A percentile compares a stretch with the other conserved stretches of the same genome.
Evolutionary conservation across 2,888 invertebrate species (phyloP).

Genomic region (Agriopis marginaria): DNA sequence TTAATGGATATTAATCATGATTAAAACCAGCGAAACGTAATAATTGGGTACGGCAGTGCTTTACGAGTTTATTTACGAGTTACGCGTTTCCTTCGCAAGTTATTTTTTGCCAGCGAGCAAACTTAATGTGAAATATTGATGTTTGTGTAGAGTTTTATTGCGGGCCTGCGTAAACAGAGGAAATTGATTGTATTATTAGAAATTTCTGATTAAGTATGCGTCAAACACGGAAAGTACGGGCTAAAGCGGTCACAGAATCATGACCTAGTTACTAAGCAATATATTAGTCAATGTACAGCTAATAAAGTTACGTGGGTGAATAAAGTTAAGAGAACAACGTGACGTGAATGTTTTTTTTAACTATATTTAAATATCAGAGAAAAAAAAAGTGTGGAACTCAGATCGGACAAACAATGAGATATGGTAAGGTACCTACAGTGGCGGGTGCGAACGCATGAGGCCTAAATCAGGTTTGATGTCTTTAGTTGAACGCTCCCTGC

Average conservation of each 20-base stretch:
- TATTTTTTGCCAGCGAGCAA: constrained; percentile 69
- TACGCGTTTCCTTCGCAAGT: constrained; percentile 68
- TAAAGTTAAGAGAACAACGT: no score
- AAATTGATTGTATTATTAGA: constrained; percentile 58
- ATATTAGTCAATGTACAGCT: no score
- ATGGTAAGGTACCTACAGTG: no score
- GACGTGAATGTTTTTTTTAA: no score
- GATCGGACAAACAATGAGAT: no score
- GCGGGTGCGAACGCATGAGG: no score
- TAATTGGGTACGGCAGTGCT: constrained; percentile 74
- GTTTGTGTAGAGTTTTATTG: constrained; percentile 70
- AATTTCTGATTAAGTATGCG: constrained; percentile 41
- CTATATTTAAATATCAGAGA: no score
- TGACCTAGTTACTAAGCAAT: constrained; percentile 4
- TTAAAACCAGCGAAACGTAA: constrained; percentile 72
- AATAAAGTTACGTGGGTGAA: background rate
- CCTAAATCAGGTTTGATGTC: no score
- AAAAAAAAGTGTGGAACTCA: no score
- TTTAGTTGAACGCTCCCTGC: no score
- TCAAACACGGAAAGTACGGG: constrained; percentile 11
- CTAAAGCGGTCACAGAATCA: background rate
- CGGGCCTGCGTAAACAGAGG: constrained; percentile 63
- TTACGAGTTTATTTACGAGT: constrained; percentile 77
- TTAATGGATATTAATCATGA: constrained; percentile 72
- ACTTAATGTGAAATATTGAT: constrained; percentile 68